Percentiles rank a stretch among this genome's conserved stretches.
phyloP scores from a whole-genome alignment of 2,888 invertebrate genomes.

The Chydorus sphaericus region DNA sequence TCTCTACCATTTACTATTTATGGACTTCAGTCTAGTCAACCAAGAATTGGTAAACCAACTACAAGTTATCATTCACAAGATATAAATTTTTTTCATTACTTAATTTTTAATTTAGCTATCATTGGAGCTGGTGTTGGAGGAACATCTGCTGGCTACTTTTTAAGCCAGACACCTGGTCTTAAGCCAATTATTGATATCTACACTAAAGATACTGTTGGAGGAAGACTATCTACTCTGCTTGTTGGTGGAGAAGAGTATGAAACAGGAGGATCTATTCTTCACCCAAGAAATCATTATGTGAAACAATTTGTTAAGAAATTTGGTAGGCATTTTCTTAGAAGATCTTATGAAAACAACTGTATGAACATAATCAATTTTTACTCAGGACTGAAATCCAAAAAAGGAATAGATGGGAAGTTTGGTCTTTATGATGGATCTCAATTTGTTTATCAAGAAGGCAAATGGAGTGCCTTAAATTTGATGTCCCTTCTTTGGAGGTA shows the following conservation, averaged over 20 bases:
- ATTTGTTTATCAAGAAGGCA: constrained; percentile 37
- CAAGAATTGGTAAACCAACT: background rate
- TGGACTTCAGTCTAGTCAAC: background rate
- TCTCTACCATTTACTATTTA: too few species aligned
- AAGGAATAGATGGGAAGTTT: constrained; percentile 21
- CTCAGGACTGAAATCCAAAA: constrained; percentile 27
- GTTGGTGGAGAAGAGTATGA: constrained; percentile 37
- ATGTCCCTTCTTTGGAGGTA: constrained; percentile 39
- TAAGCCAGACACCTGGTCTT: constrained; percentile 31
- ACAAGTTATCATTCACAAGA: too few species aligned
- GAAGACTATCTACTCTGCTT: constrained; percentile 37
- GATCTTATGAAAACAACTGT: background rate
- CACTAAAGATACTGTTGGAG: constrained; percentile 39
- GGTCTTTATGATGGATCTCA: constrained; percentile 39
- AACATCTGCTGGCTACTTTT: constrained; percentile 39
- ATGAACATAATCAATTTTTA: background rate
- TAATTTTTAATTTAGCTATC: constrained; percentile 32
- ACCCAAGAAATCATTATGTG: constrained; percentile 42
- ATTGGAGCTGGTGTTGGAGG: constrained; percentile 48
- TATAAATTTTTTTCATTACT: background rate
- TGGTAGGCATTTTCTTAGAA: constrained; percentile 28
- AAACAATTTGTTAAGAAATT: constrained; percentile 35
- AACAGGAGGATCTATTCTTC: constrained; percentile 43
- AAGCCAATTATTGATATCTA: constrained; percentile 38
- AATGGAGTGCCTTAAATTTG: constrained; percentile 31